Percentiles rank a stretch among this genome's conserved stretches.
Conservation (phyloP, 92 coral and sea anemone species). For the Parazoanthus swiftii region DNA sequence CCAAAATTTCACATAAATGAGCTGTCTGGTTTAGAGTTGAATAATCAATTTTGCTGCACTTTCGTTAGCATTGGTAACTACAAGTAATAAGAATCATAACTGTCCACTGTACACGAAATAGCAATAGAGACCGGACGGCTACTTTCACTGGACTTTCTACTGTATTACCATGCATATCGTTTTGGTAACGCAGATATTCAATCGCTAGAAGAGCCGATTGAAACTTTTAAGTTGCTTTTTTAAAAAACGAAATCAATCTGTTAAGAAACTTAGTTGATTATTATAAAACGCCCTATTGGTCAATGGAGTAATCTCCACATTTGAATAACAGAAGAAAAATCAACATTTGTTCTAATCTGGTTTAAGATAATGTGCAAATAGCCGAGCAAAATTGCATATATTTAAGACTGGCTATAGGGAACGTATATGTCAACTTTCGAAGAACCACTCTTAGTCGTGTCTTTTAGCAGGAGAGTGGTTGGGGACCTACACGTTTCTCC, state of each 20-base stretch:
- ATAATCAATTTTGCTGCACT: too few species aligned
- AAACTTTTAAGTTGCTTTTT: too few species aligned
- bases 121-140: too few species aligned
- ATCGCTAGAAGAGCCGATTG: neutral
- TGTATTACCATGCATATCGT: neutral
- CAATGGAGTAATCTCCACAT: neutral
- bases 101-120: too few species aligned
- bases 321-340: constrained; percentile 20
- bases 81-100: too few species aligned
- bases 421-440: neutral
- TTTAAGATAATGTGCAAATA: neutral
- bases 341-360: neutral
- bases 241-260: neutral
- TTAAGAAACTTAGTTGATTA: neutral
- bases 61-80: too few species aligned
- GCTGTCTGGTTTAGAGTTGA: too few species aligned
- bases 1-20: too few species aligned
- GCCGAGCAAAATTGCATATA: too few species aligned
- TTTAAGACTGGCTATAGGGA: neutral
- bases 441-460: neutral
- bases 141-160: neutral
- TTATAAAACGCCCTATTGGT: neutral
- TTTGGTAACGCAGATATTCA: neutral
- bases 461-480: neutral
- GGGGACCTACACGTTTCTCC: neutral